Evolutionary conservation across 1,140 invertebrate species (phyloP).

Genomic region (Riptortus pedestris): DNA sequence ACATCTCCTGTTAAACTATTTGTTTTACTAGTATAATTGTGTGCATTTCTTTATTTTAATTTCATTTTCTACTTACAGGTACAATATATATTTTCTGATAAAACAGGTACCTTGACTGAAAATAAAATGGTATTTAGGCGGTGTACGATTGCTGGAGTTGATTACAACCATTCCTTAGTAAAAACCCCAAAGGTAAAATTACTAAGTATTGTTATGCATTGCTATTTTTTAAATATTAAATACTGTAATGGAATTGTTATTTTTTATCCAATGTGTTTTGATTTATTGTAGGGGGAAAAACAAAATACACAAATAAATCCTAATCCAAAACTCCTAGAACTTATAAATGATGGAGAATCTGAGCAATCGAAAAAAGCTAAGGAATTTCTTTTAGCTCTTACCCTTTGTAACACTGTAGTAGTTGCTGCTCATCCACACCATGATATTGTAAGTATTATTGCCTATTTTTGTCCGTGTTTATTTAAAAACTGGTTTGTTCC

Average conservation of each 20-base stretch:
- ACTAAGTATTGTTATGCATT: not conserved
- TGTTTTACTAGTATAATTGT: not conserved
- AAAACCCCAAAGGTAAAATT: constrained; percentile 25
- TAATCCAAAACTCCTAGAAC: constrained; percentile 56
- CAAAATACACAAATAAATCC: constrained; percentile 44
- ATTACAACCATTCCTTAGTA: constrained; percentile 67
- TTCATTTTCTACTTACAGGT: too few relatives aligned
- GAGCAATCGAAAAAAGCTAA: constrained; percentile 38
- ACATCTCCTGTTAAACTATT: too few relatives aligned
- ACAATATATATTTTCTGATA: constrained; percentile 93
- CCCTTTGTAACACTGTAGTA: constrained; percentile 93
- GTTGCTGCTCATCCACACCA: constrained; percentile 80
- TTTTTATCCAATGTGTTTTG: not conserved
- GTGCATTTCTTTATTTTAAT: too few relatives aligned
- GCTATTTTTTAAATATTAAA: not conserved
- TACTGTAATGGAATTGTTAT: not conserved
- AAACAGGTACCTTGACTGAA: constrained; percentile 94
- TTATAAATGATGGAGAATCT: constrained; percentile 42
- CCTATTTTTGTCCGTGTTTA: too few relatives aligned
- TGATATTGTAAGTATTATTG: constrained; percentile 49
- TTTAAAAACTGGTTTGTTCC: too few relatives aligned
- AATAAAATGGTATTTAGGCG: constrained; percentile 90
- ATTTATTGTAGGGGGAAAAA: constrained; percentile 24
- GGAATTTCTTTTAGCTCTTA: constrained; percentile 84
- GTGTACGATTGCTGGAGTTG: constrained; percentile 77